Evolutionary conservation across 2,113 vertebrate species (phyloP).

Genomic region (Pycnonotus jocosus): DNA sequence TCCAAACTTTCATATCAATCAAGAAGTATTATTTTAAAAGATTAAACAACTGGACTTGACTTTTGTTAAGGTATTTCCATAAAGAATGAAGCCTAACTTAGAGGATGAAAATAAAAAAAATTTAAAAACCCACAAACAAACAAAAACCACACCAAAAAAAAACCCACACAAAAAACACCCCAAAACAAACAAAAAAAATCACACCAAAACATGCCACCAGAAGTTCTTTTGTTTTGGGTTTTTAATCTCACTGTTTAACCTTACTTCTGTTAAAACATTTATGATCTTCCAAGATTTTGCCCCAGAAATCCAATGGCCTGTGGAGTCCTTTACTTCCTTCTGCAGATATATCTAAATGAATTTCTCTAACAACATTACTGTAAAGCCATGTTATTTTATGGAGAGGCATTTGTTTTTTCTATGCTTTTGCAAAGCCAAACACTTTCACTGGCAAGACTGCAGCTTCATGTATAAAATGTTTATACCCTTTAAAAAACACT

Average conservation of each 20-base stretch:
- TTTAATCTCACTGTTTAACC: not conserved
- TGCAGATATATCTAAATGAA: not conserved
- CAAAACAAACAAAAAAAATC: no score
- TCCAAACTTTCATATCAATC: not conserved
- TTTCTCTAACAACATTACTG: not conserved
- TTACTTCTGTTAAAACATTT: not conserved
- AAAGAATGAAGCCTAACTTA: not conserved
- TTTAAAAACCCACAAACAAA: not conserved
- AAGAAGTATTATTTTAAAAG: not conserved
- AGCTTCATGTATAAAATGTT: not conserved
- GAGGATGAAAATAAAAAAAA: no score
- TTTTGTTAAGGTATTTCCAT: not conserved
- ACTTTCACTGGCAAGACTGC: not conserved
- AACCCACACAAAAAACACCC: no score
- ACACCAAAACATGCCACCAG: no score
- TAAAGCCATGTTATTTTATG: not conserved
- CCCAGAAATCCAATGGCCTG: not conserved
- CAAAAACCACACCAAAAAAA: fast-evolving
- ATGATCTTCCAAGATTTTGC: not conserved
- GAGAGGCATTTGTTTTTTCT: not conserved
- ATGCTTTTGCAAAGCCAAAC: not conserved
- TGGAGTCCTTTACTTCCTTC: not conserved
- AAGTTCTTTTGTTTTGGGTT: not conserved
- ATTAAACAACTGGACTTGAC: not conserved
- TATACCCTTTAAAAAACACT: constrained; percentile 20